Evolutionary conservation across 1,140 invertebrate genomes (phyloP), one percentile per base, ranked within the genome.

Genomic region (Macrobrachium rosenbergii): DNA sequence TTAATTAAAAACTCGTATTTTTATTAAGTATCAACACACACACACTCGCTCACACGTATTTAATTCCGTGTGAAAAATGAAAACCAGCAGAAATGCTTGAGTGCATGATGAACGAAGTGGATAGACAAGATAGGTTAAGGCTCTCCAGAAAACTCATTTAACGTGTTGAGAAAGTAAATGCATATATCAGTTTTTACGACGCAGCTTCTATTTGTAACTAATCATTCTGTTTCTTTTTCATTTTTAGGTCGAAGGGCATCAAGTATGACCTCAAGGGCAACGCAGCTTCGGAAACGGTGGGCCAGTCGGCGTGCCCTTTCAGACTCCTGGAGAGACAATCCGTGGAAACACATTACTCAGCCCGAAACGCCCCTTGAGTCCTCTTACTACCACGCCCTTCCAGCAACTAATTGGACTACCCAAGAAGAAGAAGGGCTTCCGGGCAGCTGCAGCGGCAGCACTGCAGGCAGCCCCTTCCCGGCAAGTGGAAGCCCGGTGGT

Each of bases 401-500:
- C 75, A 21, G 43, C 83, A 62, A 16, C 76, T 75, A 19, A 21
- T 67, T 62, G 64, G n/a, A 28, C 37, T 60, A 19, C 28, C n/a
- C 17, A 23, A 60, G 10, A 28, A n/a, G 17, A 19, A 37, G 19
- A 52, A 21, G 83, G 23, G 37, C 28, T 43, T 43, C 10, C 59
- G 67, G 62, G 62, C 28, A n/a, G 73, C 76, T 73, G 75, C 59
- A 87, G 58, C 37, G 69, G 78, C 19, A 87, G 85, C 58, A 37
- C 58, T 19, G n/a, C 67, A 19, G 78, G 19, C 14, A 87, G 78
- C 69, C 85, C 78, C 17, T n/a, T n/a, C 59, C 78, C 43, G 7
- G 64, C 78, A n/a, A 52, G 52, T 52, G 52, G 85, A 14, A 87
- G 85, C 78, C 85, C 85, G 19, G 85, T 87, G 78, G 78, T 87